Conservation (phyloP, 2,113 vertebrate species). For the Salvelinus fontinalis region DNA sequence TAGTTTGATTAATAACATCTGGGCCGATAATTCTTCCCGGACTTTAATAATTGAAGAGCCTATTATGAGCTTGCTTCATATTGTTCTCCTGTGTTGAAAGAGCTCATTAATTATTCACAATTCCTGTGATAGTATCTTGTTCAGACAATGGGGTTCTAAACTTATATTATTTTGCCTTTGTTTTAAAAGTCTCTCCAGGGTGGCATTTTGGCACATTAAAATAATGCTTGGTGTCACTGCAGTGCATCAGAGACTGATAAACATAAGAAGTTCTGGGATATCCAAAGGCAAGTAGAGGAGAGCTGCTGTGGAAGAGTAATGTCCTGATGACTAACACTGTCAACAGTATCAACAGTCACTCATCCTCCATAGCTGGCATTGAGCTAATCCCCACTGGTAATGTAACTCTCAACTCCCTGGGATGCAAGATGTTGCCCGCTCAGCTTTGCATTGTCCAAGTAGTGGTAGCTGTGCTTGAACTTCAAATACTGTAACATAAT, state of each 20-base stretch:
- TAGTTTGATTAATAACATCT: constrained; percentile 10
- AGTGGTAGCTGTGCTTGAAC: background rate
- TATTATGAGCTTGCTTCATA: constrained; percentile 8
- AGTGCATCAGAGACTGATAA: background rate
- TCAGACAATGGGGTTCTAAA: constrained; percentile 13
- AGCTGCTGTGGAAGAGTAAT: background rate
- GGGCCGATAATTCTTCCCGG: constrained; percentile 8
- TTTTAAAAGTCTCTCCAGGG: constrained; percentile 21
- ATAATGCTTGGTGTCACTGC: background rate
- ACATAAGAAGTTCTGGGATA: background rate
- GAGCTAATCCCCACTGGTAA: background rate
- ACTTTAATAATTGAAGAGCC: constrained; percentile 33
- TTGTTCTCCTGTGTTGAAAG: background rate
- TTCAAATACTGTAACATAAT: background rate
- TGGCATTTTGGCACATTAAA: too few species aligned
- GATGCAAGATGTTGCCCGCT: background rate
- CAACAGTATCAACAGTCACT: background rate
- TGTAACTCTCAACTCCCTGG: background rate
- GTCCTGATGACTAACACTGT: background rate
- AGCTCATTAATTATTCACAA: constrained; percentile 24
- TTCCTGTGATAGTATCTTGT: constrained; percentile 10
- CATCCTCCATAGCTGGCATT: background rate
- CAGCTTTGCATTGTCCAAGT: background rate
- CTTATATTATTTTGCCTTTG: constrained; percentile 21
- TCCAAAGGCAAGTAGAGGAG: background rate